Percentiles rank a stretch among this genome's conserved stretches.
Conservation (phyloP, 2,888 invertebrate species). For the Microplitis deprimator region DNA sequence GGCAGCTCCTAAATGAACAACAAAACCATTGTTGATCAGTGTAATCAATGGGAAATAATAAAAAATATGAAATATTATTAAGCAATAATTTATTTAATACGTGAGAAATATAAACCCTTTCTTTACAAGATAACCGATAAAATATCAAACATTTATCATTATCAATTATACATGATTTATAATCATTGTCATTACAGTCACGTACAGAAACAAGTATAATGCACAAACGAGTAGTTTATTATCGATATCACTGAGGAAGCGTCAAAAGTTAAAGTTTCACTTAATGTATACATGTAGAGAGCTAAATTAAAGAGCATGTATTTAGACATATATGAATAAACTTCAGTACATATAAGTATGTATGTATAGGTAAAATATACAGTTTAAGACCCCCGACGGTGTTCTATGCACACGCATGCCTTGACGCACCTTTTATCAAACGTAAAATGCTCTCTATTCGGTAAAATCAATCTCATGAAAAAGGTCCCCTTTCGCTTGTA, state of each 20-base stretch:
- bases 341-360: not conserved
- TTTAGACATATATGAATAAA: not conserved
- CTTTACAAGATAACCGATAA: not conserved
- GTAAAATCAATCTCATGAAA: constrained; percentile 65
- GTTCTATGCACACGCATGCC: constrained; percentile 54
- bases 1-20: too few species aligned
- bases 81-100: too few species aligned
- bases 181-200: not conserved
- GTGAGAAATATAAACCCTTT: too few species aligned
- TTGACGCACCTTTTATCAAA: constrained; percentile 66
- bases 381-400: constrained; percentile 25
- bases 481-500: constrained; percentile 52
- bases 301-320: not conserved
- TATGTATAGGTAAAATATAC: constrained; percentile 3
- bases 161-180: not conserved
- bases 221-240: not conserved
- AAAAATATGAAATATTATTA: too few species aligned
- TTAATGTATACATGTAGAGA: not conserved
- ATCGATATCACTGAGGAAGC: not conserved
- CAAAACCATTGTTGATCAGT: too few species aligned
- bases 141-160: not conserved
- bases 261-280: not conserved
- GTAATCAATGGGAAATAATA: too few species aligned
- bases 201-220: not conserved
- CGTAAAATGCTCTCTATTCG: constrained; percentile 62